Evolutionary conservation across 2,888 invertebrate species (phyloP).

Genomic region (Cataglyphis rosenhaueri): DNA sequence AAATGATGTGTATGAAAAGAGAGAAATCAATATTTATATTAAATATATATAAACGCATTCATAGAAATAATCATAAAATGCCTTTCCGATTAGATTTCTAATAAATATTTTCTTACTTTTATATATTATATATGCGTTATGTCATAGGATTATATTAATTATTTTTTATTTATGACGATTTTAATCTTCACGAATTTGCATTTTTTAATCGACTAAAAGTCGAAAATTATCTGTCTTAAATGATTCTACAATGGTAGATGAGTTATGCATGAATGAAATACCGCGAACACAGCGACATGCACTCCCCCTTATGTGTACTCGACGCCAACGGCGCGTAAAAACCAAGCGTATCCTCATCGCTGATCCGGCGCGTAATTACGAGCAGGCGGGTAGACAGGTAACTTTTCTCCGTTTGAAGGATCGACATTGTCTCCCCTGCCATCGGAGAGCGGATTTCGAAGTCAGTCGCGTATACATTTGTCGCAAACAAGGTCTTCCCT

Average conservation of each 20-base stretch:
- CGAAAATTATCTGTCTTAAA: not conserved
- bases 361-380: slow-evolving; percentile 43
- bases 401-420: slow-evolving; percentile 47
- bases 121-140: slow-evolving; percentile 3
- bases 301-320: slow-evolving; percentile 3
- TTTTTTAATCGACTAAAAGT: slow-evolving; percentile 3
- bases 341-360: slow-evolving; percentile 16
- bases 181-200: not conserved
- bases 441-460: slow-evolving; percentile 45
- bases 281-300: not conserved
- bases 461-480: slow-evolving; percentile 59
- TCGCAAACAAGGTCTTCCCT: slow-evolving; percentile 65
- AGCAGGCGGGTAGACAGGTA: slow-evolving; percentile 15
- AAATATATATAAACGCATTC: slow-evolving; percentile 2
- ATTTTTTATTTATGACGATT: not conserved
- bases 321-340: slow-evolving; percentile 35
- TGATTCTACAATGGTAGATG: not conserved
- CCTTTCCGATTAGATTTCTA: not conserved
- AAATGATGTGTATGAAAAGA: not conserved
- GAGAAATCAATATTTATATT: slow-evolving; percentile 34
- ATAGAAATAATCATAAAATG: not conserved
- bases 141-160: slow-evolving; percentile 10
- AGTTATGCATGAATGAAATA: slow-evolving; percentile 8
- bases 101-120: not conserved
- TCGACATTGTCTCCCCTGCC: slow-evolving; percentile 55